Percentiles rank a stretch among this genome's conserved stretches.
These are phyloP conservation scores for Ennomos quercinarius DNA, from an alignment of 2,888 invertebrate species.

Conservation along the genomic window DNA sequence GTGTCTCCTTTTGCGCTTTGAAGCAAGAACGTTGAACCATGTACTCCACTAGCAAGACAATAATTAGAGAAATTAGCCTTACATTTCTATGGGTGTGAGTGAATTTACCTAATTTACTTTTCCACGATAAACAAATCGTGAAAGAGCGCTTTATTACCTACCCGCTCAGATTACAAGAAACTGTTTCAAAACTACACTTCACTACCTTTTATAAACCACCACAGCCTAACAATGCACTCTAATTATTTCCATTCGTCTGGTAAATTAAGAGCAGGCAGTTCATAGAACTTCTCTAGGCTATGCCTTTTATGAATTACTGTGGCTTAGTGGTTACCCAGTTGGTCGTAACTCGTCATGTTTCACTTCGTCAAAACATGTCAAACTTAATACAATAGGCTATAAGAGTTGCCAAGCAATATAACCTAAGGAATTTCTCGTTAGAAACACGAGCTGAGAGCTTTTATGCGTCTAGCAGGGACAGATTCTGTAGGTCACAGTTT, in stretches of 20 bases:
- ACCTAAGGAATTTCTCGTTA: slow-evolving; percentile 37
- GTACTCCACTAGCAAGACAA: too few species aligned
- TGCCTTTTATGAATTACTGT: neutral
- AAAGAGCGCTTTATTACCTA: slow-evolving; percentile 53
- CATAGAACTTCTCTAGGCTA: slow-evolving; percentile 6
- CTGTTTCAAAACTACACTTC: slow-evolving; percentile 46
- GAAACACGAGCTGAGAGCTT: slow-evolving; percentile 21
- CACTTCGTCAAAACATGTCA: slow-evolving; percentile 46
- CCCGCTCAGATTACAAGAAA: slow-evolving; percentile 47
- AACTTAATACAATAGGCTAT: slow-evolving; percentile 44
- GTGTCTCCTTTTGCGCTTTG: too few species aligned
- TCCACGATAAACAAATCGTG: slow-evolving; percentile 50
- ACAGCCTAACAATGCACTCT: slow-evolving; percentile 34
- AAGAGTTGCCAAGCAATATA: slow-evolving; percentile 38
- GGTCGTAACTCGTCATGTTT: slow-evolving; percentile 23
- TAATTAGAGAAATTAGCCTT: too few species aligned
- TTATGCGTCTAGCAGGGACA: neutral
- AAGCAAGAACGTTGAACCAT: too few species aligned
- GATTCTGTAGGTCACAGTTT: too few species aligned
- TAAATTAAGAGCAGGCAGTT: slow-evolving; percentile 7
- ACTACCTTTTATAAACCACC: slow-evolving; percentile 43
- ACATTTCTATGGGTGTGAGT: too few species aligned
- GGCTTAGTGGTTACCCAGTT: neutral
- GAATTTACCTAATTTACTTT: slow-evolving; percentile 32
- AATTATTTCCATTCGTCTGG: slow-evolving; percentile 17